Base-by-base conservation (phyloP, 2,113 vertebrate species). In the Leptobrachium ailaonicum region DNA sequence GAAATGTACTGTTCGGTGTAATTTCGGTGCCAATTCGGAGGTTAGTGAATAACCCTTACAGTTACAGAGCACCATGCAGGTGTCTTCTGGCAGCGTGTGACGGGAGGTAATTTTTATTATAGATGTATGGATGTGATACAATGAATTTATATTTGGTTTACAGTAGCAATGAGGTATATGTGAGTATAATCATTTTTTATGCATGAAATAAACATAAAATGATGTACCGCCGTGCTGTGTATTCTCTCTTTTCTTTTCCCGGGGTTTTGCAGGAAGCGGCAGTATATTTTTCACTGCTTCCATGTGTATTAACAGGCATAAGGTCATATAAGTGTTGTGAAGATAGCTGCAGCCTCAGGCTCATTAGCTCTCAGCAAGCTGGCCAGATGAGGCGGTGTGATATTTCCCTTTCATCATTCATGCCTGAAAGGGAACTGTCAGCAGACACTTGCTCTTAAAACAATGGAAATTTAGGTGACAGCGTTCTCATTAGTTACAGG, bases 351-450 rank as follows among this genome's bases (percentile, higher is more conserved):
- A 90, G 89, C 88, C 82, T 84, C 80, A 85, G 91, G 85, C 90
- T 94, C 92, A 92, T 93, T 94, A 94, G 90, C 90, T 92, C 87
- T 43, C 91, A 91, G 92, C 91, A 88, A 92, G 92, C 88, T 83
- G 88, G 88, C 90, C 90, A 92, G 89, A 92, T 89, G 89, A 93
- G 90, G 87, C 89, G 77, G 82, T 56, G 63, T 88, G 89, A 87
- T 90, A 91, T 92, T 93, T 93, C 88, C 85, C 88, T 92, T 94
- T 94, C 90, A 94, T 94, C 93, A 92, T 90, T 94, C 93, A 93
- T 90, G 91, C 92, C 92, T 94, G 93, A 94, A 94, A 93, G 91
- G 84, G 92, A 92, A 91, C 89, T 92, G 93, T 94, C 87, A 86
- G 90, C 90, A 89, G 88, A 86, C 89, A 88, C 91, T 90, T 91